These are phyloP conservation scores for Sphenodon punctatus DNA, from an alignment of 2,797 vertebrate species.

Conservation along the genomic window DNA sequence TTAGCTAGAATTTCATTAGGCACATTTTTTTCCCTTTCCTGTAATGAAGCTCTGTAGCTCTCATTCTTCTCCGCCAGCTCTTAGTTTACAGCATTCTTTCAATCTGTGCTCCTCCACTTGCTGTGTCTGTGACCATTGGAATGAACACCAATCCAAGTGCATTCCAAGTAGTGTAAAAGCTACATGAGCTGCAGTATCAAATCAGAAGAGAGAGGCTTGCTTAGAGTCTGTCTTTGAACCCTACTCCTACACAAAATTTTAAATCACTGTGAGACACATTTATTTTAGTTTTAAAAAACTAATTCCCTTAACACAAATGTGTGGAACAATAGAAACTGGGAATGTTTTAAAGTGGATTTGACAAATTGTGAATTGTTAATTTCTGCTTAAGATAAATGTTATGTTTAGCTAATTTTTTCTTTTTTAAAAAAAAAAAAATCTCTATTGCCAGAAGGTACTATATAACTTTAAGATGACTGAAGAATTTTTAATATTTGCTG, in stretches of 20 bases:
- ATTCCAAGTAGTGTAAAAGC: not conserved
- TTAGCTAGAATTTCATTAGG: constrained; percentile 13
- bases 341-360: not conserved
- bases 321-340: not conserved
- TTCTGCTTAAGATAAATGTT: not conserved
- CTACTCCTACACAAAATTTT: constrained; percentile 24
- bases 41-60: not conserved
- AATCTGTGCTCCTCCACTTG: not conserved
- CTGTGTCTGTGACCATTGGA: constrained; percentile 12
- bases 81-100: constrained; percentile 4
- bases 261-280: not conserved
- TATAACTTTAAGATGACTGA: constrained; percentile 59
- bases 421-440: not conserved
- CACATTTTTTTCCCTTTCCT: not conserved
- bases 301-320: constrained; percentile 7
- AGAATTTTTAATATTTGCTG: constrained; percentile 72
- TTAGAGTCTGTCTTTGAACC: not conserved
- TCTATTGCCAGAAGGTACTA: not conserved
- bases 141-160: not conserved
- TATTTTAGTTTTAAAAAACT: constrained; percentile 16
- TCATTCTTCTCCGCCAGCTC: not conserved
- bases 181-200: not conserved
- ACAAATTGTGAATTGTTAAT: not conserved
- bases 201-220: not conserved
- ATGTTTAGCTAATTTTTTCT: not conserved